Conservation (phyloP, 2,888 invertebrate genomes). For the Anthophora plumipes region DNA sequence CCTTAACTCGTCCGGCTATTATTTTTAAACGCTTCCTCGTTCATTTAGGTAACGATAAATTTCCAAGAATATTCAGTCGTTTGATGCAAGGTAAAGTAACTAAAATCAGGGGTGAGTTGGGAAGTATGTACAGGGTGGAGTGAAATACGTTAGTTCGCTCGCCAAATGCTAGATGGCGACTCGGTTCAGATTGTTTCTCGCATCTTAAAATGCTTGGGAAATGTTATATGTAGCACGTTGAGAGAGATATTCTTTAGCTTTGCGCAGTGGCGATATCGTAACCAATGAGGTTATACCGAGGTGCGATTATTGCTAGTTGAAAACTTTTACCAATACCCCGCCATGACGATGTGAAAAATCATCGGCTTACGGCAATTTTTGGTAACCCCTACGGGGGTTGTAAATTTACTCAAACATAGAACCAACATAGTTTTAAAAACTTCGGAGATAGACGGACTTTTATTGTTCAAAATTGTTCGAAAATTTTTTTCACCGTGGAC, state of each 20-base stretch:
- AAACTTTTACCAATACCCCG: constrained; percentile 97
- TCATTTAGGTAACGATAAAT: not conserved
- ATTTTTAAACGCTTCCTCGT: not conserved
- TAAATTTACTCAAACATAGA: too few relatives aligned
- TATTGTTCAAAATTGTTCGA: too few relatives aligned
- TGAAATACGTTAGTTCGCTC: not conserved
- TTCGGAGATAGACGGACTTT: too few relatives aligned
- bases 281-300: constrained; percentile 96
- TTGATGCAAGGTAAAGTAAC: not conserved
- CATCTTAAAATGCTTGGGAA: not conserved
- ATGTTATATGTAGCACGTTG: constrained; percentile 7
- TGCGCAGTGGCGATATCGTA: constrained; percentile 97
- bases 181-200: constrained; percentile 32
- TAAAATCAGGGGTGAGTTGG: not conserved
- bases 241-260: constrained; percentile 88
- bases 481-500: too few relatives aligned
- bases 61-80: not conserved
- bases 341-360: constrained; percentile 94
- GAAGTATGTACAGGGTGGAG: not conserved
- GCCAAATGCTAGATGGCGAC: constrained; percentile 35
- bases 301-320: constrained; percentile 97
- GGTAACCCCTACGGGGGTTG: constrained; percentile 86
- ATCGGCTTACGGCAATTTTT: constrained; percentile 95
- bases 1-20: not conserved
- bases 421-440: constrained; percentile 54